phyloP scores from a whole-genome alignment of 2,113 vertebrate species.

The Acrocephalus arundinaceus region DNA sequence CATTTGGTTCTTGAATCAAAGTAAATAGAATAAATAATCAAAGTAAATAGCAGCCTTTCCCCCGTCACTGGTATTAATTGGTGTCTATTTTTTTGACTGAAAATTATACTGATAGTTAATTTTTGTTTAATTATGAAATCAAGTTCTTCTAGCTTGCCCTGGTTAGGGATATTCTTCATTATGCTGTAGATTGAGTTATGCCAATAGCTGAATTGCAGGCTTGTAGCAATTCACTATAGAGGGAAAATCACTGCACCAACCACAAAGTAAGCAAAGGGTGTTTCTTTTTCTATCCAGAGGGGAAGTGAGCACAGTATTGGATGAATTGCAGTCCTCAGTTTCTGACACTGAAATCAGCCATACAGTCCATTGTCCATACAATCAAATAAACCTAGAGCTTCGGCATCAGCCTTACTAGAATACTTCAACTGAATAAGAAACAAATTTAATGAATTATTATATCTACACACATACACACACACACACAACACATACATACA shows the following conservation, averaged over 20 bases:
- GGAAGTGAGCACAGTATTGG: not conserved
- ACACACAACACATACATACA: no score
- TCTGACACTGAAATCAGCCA: not conserved
- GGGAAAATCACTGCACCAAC: not conserved
- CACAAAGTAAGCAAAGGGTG: not conserved
- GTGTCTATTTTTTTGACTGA: not conserved
- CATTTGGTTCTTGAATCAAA: not conserved
- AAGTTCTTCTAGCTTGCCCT: not conserved
- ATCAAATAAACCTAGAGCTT: not conserved
- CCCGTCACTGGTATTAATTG: not conserved
- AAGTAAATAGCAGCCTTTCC: not conserved
- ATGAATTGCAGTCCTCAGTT: not conserved
- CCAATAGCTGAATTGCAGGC: not conserved
- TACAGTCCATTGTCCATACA: not conserved
- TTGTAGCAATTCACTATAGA: not conserved
- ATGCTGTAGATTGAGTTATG: not conserved
- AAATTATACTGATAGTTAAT: not conserved
- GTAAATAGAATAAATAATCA: not conserved
- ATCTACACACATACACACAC: not conserved
- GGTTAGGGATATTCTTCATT: not conserved
- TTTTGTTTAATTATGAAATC: not conserved
- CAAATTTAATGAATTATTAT: not conserved
- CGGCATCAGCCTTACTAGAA: not conserved
- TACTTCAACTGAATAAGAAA: not conserved
- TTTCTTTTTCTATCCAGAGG: not conserved